A percentile compares a stretch with the other conserved stretches of the same genome.
These are phyloP conservation scores for Lymantria monacha DNA, from an alignment of 2,888 invertebrate species.

Conservation along the genomic window DNA sequence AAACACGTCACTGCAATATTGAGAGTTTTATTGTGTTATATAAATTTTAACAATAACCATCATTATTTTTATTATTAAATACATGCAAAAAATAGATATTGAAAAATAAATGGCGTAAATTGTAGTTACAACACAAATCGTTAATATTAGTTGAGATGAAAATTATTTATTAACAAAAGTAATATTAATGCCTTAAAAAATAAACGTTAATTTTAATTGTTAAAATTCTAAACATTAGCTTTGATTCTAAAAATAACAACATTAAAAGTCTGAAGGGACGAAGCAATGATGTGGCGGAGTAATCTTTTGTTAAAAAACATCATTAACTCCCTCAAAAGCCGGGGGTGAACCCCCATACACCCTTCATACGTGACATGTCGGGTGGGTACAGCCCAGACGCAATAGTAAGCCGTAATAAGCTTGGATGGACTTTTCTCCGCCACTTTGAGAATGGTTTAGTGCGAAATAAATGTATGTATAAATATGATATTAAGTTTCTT, in stretches of 20 bases:
- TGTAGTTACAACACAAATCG: too few species aligned
- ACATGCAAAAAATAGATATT: too few species aligned
- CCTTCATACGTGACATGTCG: slow-evolving; percentile 34
- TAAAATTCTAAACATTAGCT: neutral
- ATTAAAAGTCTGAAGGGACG: slow-evolving; percentile 15
- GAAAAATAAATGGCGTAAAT: too few species aligned
- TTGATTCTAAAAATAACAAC: neutral
- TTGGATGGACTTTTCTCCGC: slow-evolving; percentile 33
- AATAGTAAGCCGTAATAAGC: slow-evolving; percentile 40
- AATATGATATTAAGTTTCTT: neutral
- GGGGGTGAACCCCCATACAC: slow-evolving; percentile 5
- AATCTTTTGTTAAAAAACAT: slow-evolving; percentile 43
- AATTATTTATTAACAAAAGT: too few species aligned
- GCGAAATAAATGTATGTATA: slow-evolving; percentile 5
- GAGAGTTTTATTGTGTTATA: too few species aligned
- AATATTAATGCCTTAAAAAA: too few species aligned
- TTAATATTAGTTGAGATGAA: too few species aligned
- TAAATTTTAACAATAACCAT: too few species aligned
- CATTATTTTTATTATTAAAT: too few species aligned
- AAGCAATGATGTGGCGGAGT: slow-evolving; percentile 34
- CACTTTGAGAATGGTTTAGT: slow-evolving; percentile 20
- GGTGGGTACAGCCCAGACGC: slow-evolving; percentile 27
- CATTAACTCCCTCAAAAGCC: slow-evolving; percentile 23
- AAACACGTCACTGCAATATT: too few species aligned
- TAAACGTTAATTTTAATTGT: too few species aligned